These are phyloP conservation scores for Monarcha castaneiventris DNA, from an alignment of 2,113 vertebrate species.

Conservation along the genomic window DNA sequence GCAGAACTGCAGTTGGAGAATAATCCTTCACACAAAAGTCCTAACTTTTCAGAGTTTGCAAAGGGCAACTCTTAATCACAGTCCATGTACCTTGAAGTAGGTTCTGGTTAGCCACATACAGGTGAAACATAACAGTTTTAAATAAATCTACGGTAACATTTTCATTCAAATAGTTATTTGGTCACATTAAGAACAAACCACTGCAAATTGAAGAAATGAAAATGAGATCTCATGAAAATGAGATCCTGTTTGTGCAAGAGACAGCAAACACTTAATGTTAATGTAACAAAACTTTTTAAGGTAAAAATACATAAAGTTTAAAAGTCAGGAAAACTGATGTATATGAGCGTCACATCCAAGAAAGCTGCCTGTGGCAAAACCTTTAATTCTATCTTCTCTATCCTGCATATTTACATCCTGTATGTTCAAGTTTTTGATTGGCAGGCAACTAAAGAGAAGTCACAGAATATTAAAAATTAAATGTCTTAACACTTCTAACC, in stretches of 20 bases:
- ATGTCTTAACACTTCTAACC: not conserved
- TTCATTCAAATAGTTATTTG: not conserved
- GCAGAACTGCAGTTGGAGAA: not conserved
- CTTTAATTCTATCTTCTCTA: not conserved
- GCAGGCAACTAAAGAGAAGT: not conserved
- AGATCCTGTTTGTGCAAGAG: not conserved
- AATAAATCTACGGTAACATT: not conserved
- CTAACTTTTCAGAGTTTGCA: not conserved
- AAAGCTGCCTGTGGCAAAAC: not conserved
- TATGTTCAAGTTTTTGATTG: not conserved
- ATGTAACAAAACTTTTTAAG: not conserved
- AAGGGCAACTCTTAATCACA: not conserved
- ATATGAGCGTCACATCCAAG: rapidly evolving
- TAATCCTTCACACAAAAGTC: not conserved
- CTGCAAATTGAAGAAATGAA: not conserved
- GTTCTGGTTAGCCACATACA: not conserved
- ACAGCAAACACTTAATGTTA: not conserved
- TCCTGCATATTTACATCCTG: not conserved
- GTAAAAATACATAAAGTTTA: not conserved
- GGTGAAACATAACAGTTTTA: not conserved
- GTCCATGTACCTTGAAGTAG: not conserved
- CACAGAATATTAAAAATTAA: not conserved
- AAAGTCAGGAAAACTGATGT: not conserved
- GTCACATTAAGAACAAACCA: not conserved
- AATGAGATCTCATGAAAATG: not conserved